phyloP scores from a whole-genome alignment of 2,888 invertebrate species.

The Colostygia pectinataria region DNA sequence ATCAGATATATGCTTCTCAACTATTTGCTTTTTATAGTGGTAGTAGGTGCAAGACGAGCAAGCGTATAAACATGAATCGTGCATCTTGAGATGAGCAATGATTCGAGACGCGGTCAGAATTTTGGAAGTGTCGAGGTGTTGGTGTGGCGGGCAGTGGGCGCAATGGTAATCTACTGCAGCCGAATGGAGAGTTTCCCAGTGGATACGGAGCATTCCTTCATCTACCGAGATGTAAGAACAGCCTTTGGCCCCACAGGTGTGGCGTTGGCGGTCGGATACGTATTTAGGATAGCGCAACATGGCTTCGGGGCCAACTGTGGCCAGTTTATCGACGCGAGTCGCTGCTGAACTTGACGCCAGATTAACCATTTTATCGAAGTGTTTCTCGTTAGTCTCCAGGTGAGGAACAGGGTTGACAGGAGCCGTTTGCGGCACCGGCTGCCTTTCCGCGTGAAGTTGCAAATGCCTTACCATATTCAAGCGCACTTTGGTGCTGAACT shows the following conservation, averaged over 20 bases:
- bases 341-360: conserved; percentile 87
- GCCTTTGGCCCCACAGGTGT: conserved; percentile 87
- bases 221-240: conserved; percentile 89
- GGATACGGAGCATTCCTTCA: conserved; percentile 87
- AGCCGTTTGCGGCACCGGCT: conserved; percentile 85
- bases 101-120: conserved; percentile 84
- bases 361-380: conserved; percentile 94
- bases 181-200: conserved; percentile 88
- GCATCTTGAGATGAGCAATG: conserved; percentile 88
- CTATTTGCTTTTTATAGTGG: conserved; percentile 83
- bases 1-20: conserved; percentile 79
- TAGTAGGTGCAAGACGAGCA: conserved; percentile 87
- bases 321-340: conserved; percentile 47
- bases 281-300: conserved; percentile 67
- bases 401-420: conserved; percentile 93
- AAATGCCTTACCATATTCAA: conserved; percentile 89
- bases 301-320: conserved; percentile 45
- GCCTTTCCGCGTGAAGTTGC: conserved; percentile 85
- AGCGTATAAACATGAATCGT: conserved; percentile 87
- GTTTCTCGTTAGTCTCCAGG: conserved; percentile 88
- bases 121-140: conserved; percentile 70
- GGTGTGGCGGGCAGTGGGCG: conserved; percentile 86
- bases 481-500: conserved; percentile 87
- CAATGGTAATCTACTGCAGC: conserved; percentile 85
- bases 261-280: conserved; percentile 82